Conservation (phyloP, 1,140 invertebrate genomes). For the Contarinia nasturtii region DNA sequence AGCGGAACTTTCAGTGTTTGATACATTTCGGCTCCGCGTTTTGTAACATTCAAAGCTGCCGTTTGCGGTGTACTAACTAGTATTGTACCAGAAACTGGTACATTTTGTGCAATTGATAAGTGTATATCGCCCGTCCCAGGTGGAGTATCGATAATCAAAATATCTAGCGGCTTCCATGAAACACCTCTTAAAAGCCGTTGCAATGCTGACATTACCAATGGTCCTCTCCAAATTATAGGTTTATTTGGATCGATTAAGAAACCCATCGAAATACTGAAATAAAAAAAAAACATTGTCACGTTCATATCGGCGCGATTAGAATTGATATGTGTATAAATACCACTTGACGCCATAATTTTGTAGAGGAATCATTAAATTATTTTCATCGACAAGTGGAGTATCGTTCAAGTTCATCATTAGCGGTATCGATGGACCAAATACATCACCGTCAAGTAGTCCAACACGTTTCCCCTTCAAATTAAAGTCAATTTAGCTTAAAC, state of each 20-base stretch:
- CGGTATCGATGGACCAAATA: slow-evolving; percentile 78
- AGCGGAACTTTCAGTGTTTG: slow-evolving; percentile 59
- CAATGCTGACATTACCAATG: slow-evolving; percentile 89
- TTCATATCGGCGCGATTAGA: not conserved
- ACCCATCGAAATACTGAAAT: slow-evolving; percentile 74
- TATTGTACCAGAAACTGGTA: slow-evolving; percentile 58
- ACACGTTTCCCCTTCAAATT: slow-evolving; percentile 30
- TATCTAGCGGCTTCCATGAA: slow-evolving; percentile 61
- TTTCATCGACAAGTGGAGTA: slow-evolving; percentile 48
- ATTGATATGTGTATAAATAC: slow-evolving; percentile 24
- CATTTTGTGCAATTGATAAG: slow-evolving; percentile 68
- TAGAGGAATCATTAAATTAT: slow-evolving; percentile 68
- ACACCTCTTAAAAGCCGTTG: slow-evolving; percentile 67
- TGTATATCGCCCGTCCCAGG: slow-evolving; percentile 86
- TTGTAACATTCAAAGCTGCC: slow-evolving; percentile 60
- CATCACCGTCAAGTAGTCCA: slow-evolving; percentile 73
- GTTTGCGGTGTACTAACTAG: slow-evolving; percentile 74
- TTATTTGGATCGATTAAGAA: slow-evolving; percentile 59
- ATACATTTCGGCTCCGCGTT: slow-evolving; percentile 62
- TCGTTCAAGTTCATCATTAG: slow-evolving; percentile 77
- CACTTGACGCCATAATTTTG: slow-evolving; percentile 84
- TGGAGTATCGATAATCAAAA: slow-evolving; percentile 72
- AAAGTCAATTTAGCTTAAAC: not conserved
- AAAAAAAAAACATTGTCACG: slow-evolving; percentile 1
- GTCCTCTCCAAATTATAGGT: slow-evolving; percentile 72